A percentile compares a stretch with the other conserved stretches of the same genome.
These are phyloP conservation scores for Chiroxiphia lanceolata DNA, from an alignment of 2,797 vertebrate genomes.

Conservation along the genomic window DNA sequence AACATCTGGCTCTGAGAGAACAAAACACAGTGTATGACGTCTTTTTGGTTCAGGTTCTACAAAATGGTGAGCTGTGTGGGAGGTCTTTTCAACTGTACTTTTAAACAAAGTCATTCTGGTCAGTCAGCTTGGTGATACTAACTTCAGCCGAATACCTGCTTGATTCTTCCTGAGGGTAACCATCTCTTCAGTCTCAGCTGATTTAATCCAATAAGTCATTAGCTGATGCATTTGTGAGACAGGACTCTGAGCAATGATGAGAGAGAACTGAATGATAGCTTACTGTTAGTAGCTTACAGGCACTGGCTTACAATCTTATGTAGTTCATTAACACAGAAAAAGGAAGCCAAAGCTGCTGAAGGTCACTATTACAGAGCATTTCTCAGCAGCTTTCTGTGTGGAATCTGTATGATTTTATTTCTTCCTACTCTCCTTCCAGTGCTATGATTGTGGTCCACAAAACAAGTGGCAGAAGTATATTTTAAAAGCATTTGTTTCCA, in stretches of 20 bases:
- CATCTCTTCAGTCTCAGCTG: neutral
- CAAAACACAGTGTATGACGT: neutral
- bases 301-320: fast-evolving
- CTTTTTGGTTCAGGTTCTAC: neutral
- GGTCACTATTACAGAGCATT: neutral
- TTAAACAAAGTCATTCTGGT: neutral
- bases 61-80: neutral
- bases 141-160: neutral
- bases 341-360: neutral
- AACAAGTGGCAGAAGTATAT: neutral
- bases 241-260: neutral
- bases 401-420: neutral
- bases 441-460: neutral
- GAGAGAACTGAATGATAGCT: neutral
- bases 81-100: neutral
- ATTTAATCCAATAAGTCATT: neutral
- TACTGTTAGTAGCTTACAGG: neutral
- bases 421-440: neutral
- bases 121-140: neutral
- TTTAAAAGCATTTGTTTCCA: neutral
- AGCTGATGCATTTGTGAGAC: neutral
- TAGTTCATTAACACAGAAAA: neutral
- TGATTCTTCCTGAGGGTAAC: neutral
- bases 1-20: neutral
- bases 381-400: neutral